These are phyloP conservation scores for Forbesichthys papilliferus DNA, from an alignment of 2,113 vertebrate genomes.

Conservation along the genomic window DNA sequence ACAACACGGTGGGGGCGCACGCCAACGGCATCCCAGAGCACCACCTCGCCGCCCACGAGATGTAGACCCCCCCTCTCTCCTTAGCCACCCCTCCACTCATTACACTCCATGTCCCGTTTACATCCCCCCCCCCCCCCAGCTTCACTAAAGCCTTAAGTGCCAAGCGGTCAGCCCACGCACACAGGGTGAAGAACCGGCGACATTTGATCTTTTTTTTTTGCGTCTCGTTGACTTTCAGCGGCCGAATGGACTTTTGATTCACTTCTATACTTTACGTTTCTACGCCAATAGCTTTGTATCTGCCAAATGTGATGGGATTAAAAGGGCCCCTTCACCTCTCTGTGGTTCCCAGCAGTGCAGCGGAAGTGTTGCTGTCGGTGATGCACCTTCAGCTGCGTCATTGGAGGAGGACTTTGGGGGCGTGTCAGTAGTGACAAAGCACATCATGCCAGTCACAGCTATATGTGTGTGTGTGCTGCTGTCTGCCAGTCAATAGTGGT, in stretches of 20 bases:
- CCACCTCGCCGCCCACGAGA: constrained; percentile 85
- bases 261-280: constrained; percentile 4
- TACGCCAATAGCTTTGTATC: constrained; percentile 39
- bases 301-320: constrained; percentile 37
- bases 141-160: constrained; percentile 20
- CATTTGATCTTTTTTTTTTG: constrained; percentile 20
- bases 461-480: no score
- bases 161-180: constrained; percentile 21
- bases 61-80: constrained; percentile 73
- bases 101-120: neutral
- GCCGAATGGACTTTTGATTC: constrained; percentile 32
- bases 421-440: no score
- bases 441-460: no score
- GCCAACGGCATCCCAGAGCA: constrained; percentile 85
- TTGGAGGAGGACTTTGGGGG: neutral
- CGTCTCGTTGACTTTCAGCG: constrained; percentile 19
- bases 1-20: constrained; percentile 72
- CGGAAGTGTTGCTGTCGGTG: constrained; percentile 1
- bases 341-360: constrained; percentile 34
- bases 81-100: neutral
- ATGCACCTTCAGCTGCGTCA: no score
- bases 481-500: no score
- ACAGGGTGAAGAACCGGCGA: constrained; percentile 41
- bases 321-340: constrained; percentile 33
- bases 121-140: neutral